These are phyloP conservation scores for Drosophila subpulchrella DNA, from an alignment of 1,140 invertebrate genomes.

Conservation along the genomic window DNA sequence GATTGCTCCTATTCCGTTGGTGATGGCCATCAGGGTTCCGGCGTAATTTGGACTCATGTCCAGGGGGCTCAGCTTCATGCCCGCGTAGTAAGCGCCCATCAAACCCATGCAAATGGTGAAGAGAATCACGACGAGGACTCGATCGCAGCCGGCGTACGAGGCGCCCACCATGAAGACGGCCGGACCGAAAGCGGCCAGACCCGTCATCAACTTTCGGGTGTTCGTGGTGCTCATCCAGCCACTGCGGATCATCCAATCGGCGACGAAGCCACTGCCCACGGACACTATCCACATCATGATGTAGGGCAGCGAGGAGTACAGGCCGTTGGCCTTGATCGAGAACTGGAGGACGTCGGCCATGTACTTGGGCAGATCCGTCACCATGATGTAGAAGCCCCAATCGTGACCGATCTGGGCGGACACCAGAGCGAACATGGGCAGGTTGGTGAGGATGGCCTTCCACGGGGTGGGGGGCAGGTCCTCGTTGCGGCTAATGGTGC, in stretches of 20 bases:
- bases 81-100: conserved; percentile 91
- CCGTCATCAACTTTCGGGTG: conserved; percentile 90
- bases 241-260: conserved; percentile 88
- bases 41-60: conserved; percentile 94
- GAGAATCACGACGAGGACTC: conserved; percentile 87
- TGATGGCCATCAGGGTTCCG: conserved; percentile 92
- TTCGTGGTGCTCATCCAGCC: conserved; percentile 87
- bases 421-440: conserved; percentile 90
- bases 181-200: conserved; percentile 89
- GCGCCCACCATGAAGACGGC: conserved; percentile 92
- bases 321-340: conserved; percentile 90
- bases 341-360: conserved; percentile 95
- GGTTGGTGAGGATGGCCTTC: conserved; percentile 90
- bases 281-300: conserved; percentile 90
- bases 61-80: conserved; percentile 92
- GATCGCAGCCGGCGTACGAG: conserved; percentile 91
- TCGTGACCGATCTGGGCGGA: conserved; percentile 93
- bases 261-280: conserved; percentile 88
- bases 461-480: conserved; percentile 89
- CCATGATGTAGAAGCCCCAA: conserved; percentile 97
- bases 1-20: conserved; percentile 93
- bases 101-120: conserved; percentile 90
- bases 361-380: conserved; percentile 96
- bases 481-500: conserved; percentile 84
- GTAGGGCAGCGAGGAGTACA: conserved; percentile 89